Evolutionary conservation across 2,888 invertebrate genomes (phyloP).

Genomic region (Dolichopus griseipennis): DNA sequence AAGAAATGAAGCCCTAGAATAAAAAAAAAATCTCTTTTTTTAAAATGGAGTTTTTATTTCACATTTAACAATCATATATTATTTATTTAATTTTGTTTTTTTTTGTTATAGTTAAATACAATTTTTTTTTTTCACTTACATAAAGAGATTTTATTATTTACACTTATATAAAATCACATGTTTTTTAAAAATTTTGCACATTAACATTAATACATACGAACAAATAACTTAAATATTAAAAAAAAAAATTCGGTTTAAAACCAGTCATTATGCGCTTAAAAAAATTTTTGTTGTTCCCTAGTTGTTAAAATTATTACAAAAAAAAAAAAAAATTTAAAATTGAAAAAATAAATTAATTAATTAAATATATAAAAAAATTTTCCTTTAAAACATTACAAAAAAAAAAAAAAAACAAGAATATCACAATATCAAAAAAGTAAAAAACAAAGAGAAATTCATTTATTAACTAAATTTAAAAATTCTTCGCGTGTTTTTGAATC

Average conservation of each 20-base stretch:
- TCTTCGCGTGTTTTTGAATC: constrained; percentile 99
- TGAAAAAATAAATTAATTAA: no score
- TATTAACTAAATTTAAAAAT: constrained; percentile 86
- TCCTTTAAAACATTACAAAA: neutral
- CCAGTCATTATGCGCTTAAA: neutral
- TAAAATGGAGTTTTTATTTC: neutral
- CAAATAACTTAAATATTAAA: neutral
- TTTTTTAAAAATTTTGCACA: neutral
- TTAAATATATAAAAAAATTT: neutral
- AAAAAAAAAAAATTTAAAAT: no score
- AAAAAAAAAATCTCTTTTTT: no score
- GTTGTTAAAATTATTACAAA: no score
- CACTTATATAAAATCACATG: neutral
- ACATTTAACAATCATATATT: neutral
- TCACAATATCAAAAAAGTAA: neutral
- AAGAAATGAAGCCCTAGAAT: no score
- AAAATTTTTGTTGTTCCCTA: neutral
- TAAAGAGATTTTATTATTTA: neutral
- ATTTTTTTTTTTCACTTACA: neutral
- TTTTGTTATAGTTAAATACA: neutral
- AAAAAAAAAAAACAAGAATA: neutral
- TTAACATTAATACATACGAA: neutral
- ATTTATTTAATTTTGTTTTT: neutral
- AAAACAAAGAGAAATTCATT: neutral
- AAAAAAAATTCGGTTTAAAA: neutral